Evolutionary conservation across 2,113 vertebrate species (phyloP).

Genomic region (Rhipidura dahli): DNA sequence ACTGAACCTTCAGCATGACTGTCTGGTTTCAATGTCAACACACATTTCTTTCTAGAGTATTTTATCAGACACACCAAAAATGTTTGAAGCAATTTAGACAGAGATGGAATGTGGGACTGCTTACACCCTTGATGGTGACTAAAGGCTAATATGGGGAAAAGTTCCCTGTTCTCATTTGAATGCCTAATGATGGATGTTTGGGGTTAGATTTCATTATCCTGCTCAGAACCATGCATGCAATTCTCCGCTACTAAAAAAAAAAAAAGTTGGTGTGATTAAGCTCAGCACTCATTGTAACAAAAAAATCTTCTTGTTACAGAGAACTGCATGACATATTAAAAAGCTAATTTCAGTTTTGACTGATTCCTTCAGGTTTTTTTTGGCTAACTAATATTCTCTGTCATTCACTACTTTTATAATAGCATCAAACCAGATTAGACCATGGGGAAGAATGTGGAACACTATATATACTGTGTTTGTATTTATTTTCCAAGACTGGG

Average conservation of each 20-base stretch:
- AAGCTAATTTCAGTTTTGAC: background rate
- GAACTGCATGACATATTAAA: background rate
- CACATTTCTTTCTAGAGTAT: background rate
- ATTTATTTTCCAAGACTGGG: background rate
- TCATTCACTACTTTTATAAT: background rate
- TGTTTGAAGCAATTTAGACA: background rate
- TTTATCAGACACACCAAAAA: background rate
- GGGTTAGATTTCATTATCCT: background rate
- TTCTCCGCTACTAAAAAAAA: background rate
- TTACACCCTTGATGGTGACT: background rate
- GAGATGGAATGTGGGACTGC: background rate
- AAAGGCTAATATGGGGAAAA: background rate
- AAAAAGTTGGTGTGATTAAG: background rate
- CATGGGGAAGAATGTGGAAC: background rate
- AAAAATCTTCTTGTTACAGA: background rate
- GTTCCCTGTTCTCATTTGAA: background rate
- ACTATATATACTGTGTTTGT: background rate
- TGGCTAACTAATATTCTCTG: background rate
- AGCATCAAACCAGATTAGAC: background rate
- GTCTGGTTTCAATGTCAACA: constrained; percentile 42
- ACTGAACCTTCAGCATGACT: constrained; percentile 15
- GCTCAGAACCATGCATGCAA: background rate
- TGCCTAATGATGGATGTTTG: background rate
- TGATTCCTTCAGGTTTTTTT: background rate
- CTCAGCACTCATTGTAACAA: background rate